phyloP scores from a whole-genome alignment of 2,797 vertebrate species.

The Potorous gilbertii region DNA sequence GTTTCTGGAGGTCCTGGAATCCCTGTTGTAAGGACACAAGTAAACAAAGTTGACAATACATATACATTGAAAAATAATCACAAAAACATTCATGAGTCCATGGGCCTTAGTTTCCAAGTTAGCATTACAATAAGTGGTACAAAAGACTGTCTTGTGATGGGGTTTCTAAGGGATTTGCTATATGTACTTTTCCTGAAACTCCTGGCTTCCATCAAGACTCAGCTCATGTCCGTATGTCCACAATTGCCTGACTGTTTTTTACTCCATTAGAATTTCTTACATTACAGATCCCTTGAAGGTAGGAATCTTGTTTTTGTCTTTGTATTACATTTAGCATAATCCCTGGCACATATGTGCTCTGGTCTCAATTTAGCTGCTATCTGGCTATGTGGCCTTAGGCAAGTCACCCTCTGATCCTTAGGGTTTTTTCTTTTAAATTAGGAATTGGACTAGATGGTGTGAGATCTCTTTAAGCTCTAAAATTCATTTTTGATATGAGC shows the following conservation, averaged over 20 bases:
- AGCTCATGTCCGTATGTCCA: not conserved
- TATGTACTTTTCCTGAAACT: conserved; percentile 31
- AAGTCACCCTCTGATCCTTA: not conserved
- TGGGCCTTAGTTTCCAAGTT: conserved; percentile 16
- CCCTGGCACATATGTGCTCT: not conserved
- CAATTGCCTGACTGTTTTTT: not conserved
- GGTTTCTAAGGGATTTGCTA: conserved; percentile 21
- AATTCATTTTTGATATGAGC: conserved; percentile 17
- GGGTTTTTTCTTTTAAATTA: not conserved
- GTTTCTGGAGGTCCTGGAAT: conserved; percentile 95
- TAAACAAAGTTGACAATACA: conserved; percentile 52
- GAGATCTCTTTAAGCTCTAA: not conserved
- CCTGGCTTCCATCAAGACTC: conserved; percentile 43
- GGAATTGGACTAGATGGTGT: not conserved
- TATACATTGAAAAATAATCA: conserved; percentile 24
- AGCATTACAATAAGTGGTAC: not conserved
- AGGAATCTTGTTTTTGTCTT: not conserved
- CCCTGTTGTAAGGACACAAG: conserved; percentile 83
- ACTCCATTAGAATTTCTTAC: not conserved
- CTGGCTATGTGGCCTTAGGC: not conserved
- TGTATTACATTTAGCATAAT: not conserved
- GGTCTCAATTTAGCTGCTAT: not conserved
- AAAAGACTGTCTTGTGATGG: not conserved
- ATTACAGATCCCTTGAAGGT: not conserved
- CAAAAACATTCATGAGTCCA: not conserved